phyloP scores from a whole-genome alignment of 2,113 vertebrate species.

The Artemisiospiza belli region DNA sequence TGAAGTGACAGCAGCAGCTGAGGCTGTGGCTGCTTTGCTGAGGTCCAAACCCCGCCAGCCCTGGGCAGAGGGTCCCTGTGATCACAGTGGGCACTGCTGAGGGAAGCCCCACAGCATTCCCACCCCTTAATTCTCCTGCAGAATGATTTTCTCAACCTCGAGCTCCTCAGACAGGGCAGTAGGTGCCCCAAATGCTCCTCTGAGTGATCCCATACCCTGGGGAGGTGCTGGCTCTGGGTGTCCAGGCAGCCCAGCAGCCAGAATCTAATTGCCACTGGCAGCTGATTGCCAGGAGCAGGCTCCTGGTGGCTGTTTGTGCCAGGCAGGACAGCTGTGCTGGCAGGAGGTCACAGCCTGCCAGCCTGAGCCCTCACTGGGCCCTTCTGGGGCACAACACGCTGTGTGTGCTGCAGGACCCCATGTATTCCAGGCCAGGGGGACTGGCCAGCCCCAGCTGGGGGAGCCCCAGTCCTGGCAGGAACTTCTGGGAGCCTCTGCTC shows the following conservation, averaged over 20 bases:
- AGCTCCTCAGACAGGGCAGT: neutral
- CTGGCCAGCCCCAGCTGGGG: neutral
- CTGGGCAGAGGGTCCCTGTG: neutral
- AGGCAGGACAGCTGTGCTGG: neutral
- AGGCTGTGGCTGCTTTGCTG: neutral
- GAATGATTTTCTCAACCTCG: neutral
- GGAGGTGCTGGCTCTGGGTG: fast-evolving
- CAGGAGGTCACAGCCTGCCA: neutral
- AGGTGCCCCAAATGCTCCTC: neutral
- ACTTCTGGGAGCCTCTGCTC: neutral
- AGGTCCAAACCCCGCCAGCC: neutral
- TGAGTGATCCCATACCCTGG: neutral
- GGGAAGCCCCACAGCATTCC: neutral
- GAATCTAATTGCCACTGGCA: neutral
- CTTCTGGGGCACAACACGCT: fast-evolving
- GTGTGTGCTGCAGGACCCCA: neutral
- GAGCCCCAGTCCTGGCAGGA: neutral
- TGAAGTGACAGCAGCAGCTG: neutral
- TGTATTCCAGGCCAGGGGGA: neutral
- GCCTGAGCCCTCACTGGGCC: too few relatives aligned
- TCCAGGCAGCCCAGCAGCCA: neutral
- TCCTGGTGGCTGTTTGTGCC: neutral
- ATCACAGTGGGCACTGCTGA: neutral
- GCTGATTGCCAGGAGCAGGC: fast-evolving
- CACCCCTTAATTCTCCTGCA: neutral